Conservation (phyloP, 2,113 vertebrate species). For the Colistium nudipinnis region DNA sequence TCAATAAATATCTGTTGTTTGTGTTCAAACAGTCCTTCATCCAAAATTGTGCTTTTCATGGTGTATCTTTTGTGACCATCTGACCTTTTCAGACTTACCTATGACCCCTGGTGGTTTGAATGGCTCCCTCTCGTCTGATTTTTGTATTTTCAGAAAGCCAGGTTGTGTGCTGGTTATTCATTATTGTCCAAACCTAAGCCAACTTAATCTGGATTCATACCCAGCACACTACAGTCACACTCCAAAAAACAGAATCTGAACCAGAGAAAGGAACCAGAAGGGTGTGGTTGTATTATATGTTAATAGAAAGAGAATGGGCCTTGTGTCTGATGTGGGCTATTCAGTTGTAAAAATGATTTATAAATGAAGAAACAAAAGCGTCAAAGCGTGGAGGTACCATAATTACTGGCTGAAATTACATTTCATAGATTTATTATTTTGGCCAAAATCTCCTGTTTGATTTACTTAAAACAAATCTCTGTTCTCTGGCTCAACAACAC, state of each 20-base stretch:
- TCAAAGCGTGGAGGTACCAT: background rate
- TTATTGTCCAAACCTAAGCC: background rate
- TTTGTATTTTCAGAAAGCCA: background rate
- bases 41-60: too few species aligned
- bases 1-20: too few species aligned
- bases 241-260: background rate
- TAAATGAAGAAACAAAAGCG: too few species aligned
- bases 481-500: background rate
- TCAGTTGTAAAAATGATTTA: too few species aligned
- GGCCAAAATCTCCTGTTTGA: background rate
- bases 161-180: background rate
- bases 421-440: background rate
- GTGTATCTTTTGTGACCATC: too few species aligned
- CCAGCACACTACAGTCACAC: background rate
- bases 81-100: too few species aligned
- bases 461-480: background rate
- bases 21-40: too few species aligned
- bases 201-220: background rate
- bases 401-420: background rate
- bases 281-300: slow-evolving; percentile 5
- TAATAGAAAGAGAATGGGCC: slow-evolving; percentile 20
- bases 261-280: background rate
- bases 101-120: too few species aligned
- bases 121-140: too few species aligned
- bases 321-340: too few species aligned